A percentile compares a stretch with the other conserved stretches of the same genome.
These are phyloP conservation scores for Copidosoma floridanum DNA, from an alignment of 1,140 invertebrate species.

Conservation along the genomic window DNA sequence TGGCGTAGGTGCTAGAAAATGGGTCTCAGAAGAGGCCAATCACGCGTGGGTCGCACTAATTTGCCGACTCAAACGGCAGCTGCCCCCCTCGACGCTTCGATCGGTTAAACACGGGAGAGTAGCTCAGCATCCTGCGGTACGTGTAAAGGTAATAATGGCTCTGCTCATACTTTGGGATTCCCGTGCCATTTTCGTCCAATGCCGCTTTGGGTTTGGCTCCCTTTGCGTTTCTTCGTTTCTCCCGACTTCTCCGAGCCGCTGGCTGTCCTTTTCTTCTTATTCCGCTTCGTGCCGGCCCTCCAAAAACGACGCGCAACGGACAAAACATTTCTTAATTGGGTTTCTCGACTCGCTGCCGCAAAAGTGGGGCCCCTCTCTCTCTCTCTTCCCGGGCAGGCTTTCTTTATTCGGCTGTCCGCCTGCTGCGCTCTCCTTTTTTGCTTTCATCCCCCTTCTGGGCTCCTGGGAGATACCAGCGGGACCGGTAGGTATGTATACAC, in stretches of 20 bases:
- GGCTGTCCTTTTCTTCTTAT: background rate
- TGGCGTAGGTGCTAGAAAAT: too few species aligned
- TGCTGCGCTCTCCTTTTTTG: slow-evolving; percentile 32
- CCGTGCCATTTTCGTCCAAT: slow-evolving; percentile 8
- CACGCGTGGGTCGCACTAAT: slow-evolving; percentile 58
- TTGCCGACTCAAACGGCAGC: slow-evolving; percentile 56
- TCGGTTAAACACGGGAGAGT: too few species aligned
- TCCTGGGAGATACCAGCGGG: slow-evolving; percentile 12
- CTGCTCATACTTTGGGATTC: too few species aligned
- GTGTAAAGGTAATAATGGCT: too few species aligned
- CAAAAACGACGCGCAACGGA: slow-evolving; percentile 35
- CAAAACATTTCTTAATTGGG: slow-evolving; percentile 60
- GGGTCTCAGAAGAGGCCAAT: slow-evolving; percentile 57
- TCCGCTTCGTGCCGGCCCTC: background rate
- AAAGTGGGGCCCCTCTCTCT: background rate
- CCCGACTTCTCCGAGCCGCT: slow-evolving; percentile 8
- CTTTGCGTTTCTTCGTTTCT: slow-evolving; percentile 23
- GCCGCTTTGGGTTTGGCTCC: background rate
- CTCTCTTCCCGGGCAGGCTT: background rate
- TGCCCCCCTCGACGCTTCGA: too few species aligned
- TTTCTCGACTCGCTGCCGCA: slow-evolving; percentile 32
- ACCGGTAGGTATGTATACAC: slow-evolving; percentile 8
- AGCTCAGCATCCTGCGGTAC: too few species aligned
- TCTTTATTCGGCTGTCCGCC: too few species aligned
- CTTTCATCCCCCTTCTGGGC: slow-evolving; percentile 15